A percentile compares a stretch with the other conserved stretches of the same genome.
Evolutionary conservation across 2,888 invertebrate species (phyloP).

Genomic region (Beris chalybata): DNA sequence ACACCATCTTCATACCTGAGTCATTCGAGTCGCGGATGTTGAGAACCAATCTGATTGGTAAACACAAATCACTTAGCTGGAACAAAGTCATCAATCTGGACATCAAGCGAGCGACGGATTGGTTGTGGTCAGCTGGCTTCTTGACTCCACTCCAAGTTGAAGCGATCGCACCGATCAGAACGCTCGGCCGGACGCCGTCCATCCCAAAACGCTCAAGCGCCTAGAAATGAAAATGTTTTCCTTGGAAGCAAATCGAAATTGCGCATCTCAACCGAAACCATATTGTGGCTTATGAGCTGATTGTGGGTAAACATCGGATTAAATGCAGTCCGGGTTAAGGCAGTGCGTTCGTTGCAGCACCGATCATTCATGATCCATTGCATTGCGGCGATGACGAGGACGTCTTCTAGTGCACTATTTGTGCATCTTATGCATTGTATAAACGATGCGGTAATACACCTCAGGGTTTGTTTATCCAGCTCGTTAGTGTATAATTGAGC

Average conservation of each 20-base stretch:
- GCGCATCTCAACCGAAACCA: too few species aligned
- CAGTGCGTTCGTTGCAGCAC: too few species aligned
- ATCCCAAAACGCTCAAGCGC: too few species aligned
- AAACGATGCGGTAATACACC: slow-evolving; percentile 19
- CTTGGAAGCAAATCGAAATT: slow-evolving; percentile 11
- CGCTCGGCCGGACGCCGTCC: too few species aligned
- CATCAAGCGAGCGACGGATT: slow-evolving; percentile 8
- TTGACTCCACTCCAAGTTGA: too few species aligned
- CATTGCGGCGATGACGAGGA: not conserved
- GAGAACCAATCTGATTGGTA: slow-evolving; percentile 31
- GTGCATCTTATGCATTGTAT: slow-evolving; percentile 9
- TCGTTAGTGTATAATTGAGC: slow-evolving; percentile 13
- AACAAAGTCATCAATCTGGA: slow-evolving; percentile 31
- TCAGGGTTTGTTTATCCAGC: slow-evolving; percentile 5
- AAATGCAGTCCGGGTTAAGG: too few species aligned
- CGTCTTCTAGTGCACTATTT: not conserved
- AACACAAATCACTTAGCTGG: slow-evolving; percentile 36
- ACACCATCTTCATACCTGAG: not conserved
- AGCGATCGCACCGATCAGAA: too few species aligned
- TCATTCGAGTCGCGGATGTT: slow-evolving; percentile 2
- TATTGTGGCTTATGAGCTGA: too few species aligned
- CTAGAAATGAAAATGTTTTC: slow-evolving; percentile 12
- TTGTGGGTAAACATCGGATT: too few species aligned
- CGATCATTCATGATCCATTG: slow-evolving; percentile 6
- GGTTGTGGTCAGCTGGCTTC: slow-evolving; percentile 21